Percentiles rank a stretch among this genome's conserved stretches.
phyloP scores from a whole-genome alignment of 2,113 vertebrate species.

The Crotalus horridus region DNA sequence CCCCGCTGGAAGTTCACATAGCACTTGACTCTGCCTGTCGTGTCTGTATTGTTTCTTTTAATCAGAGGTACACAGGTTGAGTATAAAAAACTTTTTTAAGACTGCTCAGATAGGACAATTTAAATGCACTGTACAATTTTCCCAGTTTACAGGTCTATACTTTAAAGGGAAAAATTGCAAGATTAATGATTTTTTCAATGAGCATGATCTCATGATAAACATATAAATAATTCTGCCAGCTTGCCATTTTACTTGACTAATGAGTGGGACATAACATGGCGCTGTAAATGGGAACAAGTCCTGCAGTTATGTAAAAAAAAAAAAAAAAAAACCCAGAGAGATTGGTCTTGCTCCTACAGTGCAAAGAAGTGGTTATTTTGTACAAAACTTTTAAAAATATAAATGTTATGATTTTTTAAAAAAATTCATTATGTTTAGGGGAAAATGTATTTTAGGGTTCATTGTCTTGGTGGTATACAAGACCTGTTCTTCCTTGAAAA shows the following conservation, averaged over 20 bases:
- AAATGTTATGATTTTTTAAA: constrained; percentile 83
- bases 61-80: constrained; percentile 87
- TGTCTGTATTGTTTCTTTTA: constrained; percentile 79
- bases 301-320: constrained; percentile 71
- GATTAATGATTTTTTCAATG: constrained; percentile 72
- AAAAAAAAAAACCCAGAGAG: constrained; percentile 65
- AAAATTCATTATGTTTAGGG: constrained; percentile 86
- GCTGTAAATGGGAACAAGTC: constrained; percentile 89
- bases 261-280: constrained; percentile 79
- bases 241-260: constrained; percentile 79
- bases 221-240: constrained; percentile 77
- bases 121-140: constrained; percentile 97
- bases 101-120: constrained; percentile 89
- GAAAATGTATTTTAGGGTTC: constrained; percentile 87
- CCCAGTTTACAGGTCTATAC: constrained; percentile 96
- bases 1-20: constrained; percentile 80
- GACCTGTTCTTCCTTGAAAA: constrained; percentile 89
- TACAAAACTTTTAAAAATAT: constrained; percentile 88
- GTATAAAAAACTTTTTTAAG: constrained; percentile 80
- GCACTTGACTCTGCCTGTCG: constrained; percentile 88
- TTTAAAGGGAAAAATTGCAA: constrained; percentile 88
- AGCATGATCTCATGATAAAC: constrained; percentile 78
- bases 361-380: constrained; percentile 79
- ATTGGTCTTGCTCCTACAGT: constrained; percentile 85
- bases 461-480: constrained; percentile 93